These are phyloP conservation scores for Iguana delicatissima DNA, from an alignment of 2,797 vertebrate species.

Conservation along the genomic window DNA sequence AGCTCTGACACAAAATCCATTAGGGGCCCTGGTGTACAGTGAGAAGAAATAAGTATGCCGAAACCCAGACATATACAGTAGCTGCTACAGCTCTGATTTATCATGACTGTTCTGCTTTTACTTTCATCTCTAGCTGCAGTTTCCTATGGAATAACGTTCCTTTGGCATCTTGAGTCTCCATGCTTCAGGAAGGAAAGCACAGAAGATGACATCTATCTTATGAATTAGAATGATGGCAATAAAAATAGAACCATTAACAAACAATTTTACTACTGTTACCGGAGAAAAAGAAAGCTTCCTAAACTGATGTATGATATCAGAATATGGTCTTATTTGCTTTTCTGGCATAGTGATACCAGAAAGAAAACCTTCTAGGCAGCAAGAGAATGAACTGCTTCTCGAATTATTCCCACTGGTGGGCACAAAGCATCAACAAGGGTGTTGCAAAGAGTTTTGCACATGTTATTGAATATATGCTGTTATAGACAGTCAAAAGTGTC, in stretches of 20 bases:
- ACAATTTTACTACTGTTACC: neutral
- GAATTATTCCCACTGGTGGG: neutral
- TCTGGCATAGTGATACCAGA: neutral
- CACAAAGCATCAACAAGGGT: neutral
- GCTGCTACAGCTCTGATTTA: neutral
- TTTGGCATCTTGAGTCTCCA: neutral
- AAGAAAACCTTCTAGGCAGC: neutral
- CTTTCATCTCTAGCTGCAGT: neutral
- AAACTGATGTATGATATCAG: too few relatives aligned
- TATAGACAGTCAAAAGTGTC: neutral
- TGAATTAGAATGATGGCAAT: neutral
- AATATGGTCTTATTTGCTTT: neutral
- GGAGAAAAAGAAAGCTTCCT: too few relatives aligned
- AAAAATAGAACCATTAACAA: neutral
- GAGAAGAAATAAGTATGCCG: neutral
- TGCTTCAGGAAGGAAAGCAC: neutral
- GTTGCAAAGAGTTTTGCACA: neutral
- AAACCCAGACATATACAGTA: neutral
- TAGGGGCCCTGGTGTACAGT: neutral
- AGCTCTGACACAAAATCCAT: conserved; percentile 8
- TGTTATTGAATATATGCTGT: neutral
- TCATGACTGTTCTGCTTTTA: neutral
- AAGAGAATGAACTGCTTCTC: neutral
- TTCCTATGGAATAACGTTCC: neutral
- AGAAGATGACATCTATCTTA: neutral